Percentiles rank a stretch among this genome's conserved stretches.
Conservation (phyloP, 2,797 vertebrate species). For the Sebastes cheni region DNA sequence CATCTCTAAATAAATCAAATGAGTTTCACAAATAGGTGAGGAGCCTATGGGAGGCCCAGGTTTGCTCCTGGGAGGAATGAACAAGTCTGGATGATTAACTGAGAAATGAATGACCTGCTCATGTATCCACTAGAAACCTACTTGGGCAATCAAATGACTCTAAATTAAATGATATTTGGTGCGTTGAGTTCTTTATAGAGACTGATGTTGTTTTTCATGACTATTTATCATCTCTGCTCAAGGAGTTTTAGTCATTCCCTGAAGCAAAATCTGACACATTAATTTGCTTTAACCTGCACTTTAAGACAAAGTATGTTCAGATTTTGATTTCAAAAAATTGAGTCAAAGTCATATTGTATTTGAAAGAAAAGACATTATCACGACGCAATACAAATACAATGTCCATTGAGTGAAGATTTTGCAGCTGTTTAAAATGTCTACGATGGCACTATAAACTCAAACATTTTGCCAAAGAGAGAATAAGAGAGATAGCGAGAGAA, state of each 20-base stretch:
- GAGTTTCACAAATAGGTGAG: slow-evolving; percentile 84
- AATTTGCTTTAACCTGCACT: slow-evolving; percentile 25
- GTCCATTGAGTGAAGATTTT: slow-evolving; percentile 4
- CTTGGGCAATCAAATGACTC: slow-evolving; percentile 71
- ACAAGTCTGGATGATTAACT: slow-evolving; percentile 82
- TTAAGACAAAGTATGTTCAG: slow-evolving; percentile 9
- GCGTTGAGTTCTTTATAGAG: slow-evolving; percentile 50
- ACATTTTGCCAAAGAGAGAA: slow-evolving; percentile 13
- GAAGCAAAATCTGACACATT: slow-evolving; percentile 12
- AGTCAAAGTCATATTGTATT: background rate
- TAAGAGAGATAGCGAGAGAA: background rate
- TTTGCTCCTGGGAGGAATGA: slow-evolving; percentile 77
- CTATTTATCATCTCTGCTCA: slow-evolving; percentile 47
- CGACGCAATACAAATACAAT: background rate
- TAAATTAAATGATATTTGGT: slow-evolving; percentile 73
- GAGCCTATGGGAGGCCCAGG: slow-evolving; percentile 78
- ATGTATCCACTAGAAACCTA: slow-evolving; percentile 74
- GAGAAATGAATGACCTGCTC: slow-evolving; percentile 82
- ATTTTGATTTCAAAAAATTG: background rate
- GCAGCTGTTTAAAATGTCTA: background rate
- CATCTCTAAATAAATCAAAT: slow-evolving; percentile 86
- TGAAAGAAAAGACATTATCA: background rate
- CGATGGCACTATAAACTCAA: background rate
- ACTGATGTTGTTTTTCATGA: slow-evolving; percentile 64
- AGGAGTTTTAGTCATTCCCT: slow-evolving; percentile 18